Base-by-base conservation (phyloP, 2,113 vertebrate species). In the Dasyurus viverrinus region DNA sequence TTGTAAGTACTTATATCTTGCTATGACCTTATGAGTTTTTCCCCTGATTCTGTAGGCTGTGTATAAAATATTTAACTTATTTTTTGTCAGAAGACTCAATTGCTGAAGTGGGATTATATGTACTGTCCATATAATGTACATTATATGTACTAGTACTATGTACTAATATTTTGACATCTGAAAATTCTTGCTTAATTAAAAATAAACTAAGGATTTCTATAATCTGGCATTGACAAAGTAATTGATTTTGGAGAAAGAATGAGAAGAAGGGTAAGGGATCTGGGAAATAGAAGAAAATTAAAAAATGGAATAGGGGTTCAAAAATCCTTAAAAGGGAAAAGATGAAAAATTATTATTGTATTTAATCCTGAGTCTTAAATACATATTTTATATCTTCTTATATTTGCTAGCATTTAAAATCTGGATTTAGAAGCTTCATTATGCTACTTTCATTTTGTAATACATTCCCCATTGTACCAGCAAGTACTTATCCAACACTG, bases 11-110 rank as follows among this genome's bases (percentile, higher is more conserved):
- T 95, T 89, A n/a, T 3, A 48, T 1, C 0, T 89, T 92, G 90
- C 89, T 57, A 53, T 90, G 95, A 95, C 52, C 14, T 94, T 91
- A 93, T 90, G 60, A 96, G 55, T 93, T 91, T 60, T 96, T 98
- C 46, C 93, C 76, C 42, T 96, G 93, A 93, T 90, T 97, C 89
- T 84, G 8, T 22, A 96, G 16, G 90, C 48, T 89, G 54, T 3
- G 14, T n/a, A 60, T 94, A 90, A 94, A 94, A 95, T 96, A 55
- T 92, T 95, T 96, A 96, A 97, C 97, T 93, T 89, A 27, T 53
- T 47, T 93, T 95, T 95, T 84, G 54, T 95, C 57, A 95, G 50
- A 55, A 36, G 53, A 95, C 95, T 53, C 54, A 92, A n/a, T 93
- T 95, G 24, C 2, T 91, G 95, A 93, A 93, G 92, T 95, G 93